Percentiles rank a stretch among this genome's conserved stretches.
Conservation (phyloP, 1,140 invertebrate species). For the Mya arenaria region DNA sequence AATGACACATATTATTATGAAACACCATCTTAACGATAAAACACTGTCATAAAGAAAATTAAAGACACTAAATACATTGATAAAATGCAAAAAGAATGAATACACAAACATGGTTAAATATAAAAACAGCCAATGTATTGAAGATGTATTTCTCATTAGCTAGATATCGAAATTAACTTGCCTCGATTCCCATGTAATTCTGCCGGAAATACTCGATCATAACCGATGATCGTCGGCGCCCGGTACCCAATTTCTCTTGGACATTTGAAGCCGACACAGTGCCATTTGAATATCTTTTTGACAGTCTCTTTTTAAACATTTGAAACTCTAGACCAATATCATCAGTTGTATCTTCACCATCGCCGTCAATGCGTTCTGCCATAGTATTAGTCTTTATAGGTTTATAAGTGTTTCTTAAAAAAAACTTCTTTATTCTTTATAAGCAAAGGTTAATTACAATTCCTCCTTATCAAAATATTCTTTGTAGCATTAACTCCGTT, state of each 20-base stretch:
- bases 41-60: too few species aligned
- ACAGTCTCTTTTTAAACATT: constrained; percentile 17
- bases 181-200: constrained; percentile 32
- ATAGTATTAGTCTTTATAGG: background rate
- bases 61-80: too few species aligned
- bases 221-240: constrained; percentile 17
- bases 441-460: background rate
- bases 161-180: constrained; percentile 2
- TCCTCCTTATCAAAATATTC: too few species aligned
- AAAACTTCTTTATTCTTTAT: background rate
- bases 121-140: too few species aligned
- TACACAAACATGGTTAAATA: too few species aligned
- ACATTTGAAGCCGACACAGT: background rate
- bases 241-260: background rate
- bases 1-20: too few species aligned
- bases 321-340: background rate
- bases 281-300: background rate
- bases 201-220: constrained; percentile 42
- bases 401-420: background rate
- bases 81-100: too few species aligned
- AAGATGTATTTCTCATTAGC: too few species aligned
- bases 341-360: background rate
- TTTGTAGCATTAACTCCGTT: too few species aligned
- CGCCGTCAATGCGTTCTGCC: background rate
- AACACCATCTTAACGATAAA: too few species aligned